Evolutionary conservation across 2,888 invertebrate species (phyloP).

Genomic region (Catonia carolina): DNA sequence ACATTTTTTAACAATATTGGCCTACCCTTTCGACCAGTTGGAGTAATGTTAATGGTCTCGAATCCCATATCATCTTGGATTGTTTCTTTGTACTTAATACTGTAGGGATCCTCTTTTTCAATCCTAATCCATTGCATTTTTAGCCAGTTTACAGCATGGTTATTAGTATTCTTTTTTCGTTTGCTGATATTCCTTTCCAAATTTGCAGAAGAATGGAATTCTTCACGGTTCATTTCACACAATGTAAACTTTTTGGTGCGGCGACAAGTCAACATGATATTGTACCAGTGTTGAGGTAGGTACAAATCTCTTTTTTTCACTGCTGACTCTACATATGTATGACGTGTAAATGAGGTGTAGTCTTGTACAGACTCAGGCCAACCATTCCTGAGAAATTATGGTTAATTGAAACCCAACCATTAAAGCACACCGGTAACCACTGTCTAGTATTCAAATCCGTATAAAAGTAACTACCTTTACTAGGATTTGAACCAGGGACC

Average conservation of each 20-base stretch:
- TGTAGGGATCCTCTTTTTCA: slow-evolving; percentile 14
- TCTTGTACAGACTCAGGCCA: no score
- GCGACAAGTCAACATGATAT: slow-evolving; percentile 2
- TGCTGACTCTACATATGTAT: slow-evolving; percentile 7
- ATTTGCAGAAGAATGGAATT: slow-evolving; percentile 7
- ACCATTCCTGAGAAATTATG: no score
- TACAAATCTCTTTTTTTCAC: slow-evolving; percentile 3
- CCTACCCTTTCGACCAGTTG: slow-evolving; percentile 13
- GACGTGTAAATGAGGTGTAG: no score
- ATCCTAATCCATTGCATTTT: slow-evolving; percentile 1
- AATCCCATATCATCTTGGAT: slow-evolving; percentile 11
- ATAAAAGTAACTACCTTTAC: no score
- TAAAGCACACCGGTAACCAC: no score
- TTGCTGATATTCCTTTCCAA: slow-evolving; percentile 12
- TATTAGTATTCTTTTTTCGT: not conserved
- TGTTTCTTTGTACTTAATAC: slow-evolving; percentile 11
- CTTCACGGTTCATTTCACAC: not conserved
- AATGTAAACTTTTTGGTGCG: slow-evolving; percentile 2
- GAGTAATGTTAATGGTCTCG: slow-evolving; percentile 14
- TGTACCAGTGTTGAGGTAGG: slow-evolving; percentile 8
- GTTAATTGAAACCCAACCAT: no score
- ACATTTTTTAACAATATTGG: slow-evolving; percentile 12
- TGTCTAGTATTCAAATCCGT: no score
- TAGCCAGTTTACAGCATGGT: not conserved
- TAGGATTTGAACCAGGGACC: no score